Percentiles rank a stretch among this genome's conserved stretches.
Conservation (phyloP, 2,888 invertebrate genomes). For the Crioceris asparagi region DNA sequence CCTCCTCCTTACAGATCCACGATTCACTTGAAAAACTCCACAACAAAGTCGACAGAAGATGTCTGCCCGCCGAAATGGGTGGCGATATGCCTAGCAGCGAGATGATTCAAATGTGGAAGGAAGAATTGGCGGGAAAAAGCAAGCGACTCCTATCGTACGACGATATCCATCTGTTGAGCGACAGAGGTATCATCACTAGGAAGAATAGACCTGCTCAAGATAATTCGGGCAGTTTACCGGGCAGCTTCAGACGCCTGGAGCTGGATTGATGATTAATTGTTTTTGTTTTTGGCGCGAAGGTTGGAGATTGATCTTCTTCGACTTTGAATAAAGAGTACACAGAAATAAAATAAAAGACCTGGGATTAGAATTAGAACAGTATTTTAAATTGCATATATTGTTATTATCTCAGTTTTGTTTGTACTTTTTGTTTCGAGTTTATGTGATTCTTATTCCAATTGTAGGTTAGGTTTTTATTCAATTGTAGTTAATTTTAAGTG, state of each 20-base stretch:
- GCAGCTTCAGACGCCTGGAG: slow-evolving; percentile 60
- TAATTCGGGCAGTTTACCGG: slow-evolving; percentile 31
- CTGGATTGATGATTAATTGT: slow-evolving; percentile 48
- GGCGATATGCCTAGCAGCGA: slow-evolving; percentile 57
- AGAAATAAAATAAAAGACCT: too few relatives aligned
- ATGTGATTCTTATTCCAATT: too few relatives aligned
- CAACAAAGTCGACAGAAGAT: slow-evolving; percentile 47
- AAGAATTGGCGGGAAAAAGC: slow-evolving; percentile 49
- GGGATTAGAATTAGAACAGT: too few relatives aligned
- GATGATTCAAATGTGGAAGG: slow-evolving; percentile 60
- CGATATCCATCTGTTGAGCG: slow-evolving; percentile 53
- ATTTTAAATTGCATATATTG: too few relatives aligned
- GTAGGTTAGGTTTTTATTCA: too few relatives aligned
- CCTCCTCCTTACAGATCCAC: slow-evolving; percentile 25
- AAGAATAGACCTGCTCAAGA: slow-evolving; percentile 30
- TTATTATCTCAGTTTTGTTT: too few relatives aligned
- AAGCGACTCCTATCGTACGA: slow-evolving; percentile 50
- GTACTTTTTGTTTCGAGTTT: too few relatives aligned
- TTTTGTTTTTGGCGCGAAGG: background rate
- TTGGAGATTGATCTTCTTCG: too few relatives aligned
- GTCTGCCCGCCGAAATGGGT: slow-evolving; percentile 63
- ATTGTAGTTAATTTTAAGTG: too few relatives aligned
- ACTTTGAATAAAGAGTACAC: too few relatives aligned
- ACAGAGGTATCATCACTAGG: slow-evolving; percentile 44
- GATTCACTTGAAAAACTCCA: slow-evolving; percentile 48